Evolutionary conservation across 1,140 invertebrate genomes (phyloP), one percentile per base, ranked within the genome.

Genomic region (Drosophila elegans): DNA sequence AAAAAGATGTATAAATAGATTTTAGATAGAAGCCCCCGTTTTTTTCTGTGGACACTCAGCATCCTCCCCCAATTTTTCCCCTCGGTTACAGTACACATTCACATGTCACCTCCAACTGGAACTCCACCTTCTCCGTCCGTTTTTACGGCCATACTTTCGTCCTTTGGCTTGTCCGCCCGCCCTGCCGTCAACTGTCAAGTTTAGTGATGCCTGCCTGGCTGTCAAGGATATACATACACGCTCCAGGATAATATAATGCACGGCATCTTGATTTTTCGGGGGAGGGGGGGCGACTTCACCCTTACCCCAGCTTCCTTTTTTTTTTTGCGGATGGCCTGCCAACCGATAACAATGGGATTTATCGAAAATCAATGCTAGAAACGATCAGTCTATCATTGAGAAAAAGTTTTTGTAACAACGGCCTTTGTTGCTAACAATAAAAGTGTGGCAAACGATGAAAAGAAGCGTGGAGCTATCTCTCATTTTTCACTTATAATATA

Each of bases 201-300:
- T 90, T 90, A 86, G 77, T 78, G 82, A 86, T 86, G 86, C 89
- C 75, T 56, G 41, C 41, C 68, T 25, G 25, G 71, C 74, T 78
- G 63, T 68, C 77, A 81, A 84, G 74, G 74, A 91, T 89, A 89
- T 88, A 88, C 69, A 88, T 69, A 82, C 75, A 77, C 84, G 77
- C 48, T 80, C 62, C 49, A 21, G 32, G 49, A 34, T 52, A 52
- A 36, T 72, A 66, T 44, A 48, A 44, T 55, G 32, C 45, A 67
- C 64, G 48, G 59, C 34, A 13, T 13, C 12, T 59, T 32, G 6
- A 32, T 32, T 32, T 12, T 10, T 16, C n/a, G 12, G 32, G 6
- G 3, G 16, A 21, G 16, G 42, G 13, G 13, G 11, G 55, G 44
- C 29, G 25, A 12, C n/a, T 4, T 32, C 7, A 32, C 12, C 39